Conservation (phyloP, 2,888 invertebrate genomes). For the Imbricaverruca yamaguchii region DNA sequence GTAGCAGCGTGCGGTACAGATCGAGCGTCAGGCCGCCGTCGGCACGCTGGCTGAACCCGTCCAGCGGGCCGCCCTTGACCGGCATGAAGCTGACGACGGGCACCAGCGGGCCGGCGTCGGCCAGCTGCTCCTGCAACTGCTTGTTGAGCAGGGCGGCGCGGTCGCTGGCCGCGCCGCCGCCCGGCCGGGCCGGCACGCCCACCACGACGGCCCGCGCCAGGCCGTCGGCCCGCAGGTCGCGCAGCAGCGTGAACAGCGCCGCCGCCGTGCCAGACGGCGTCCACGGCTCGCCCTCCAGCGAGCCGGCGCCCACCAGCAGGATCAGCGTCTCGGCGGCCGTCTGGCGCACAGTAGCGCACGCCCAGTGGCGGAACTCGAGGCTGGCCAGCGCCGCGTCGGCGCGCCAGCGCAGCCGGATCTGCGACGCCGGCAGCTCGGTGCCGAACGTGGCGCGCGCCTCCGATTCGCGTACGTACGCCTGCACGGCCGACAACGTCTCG, state of each 20-base stretch:
- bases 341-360: not conserved
- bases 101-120: not conserved
- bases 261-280: not conserved
- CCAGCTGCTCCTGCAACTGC: not conserved
- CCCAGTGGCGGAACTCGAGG: constrained; percentile 1
- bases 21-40: not conserved
- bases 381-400: not conserved
- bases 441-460: not conserved
- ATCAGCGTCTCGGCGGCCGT: not conserved
- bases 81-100: not conserved
- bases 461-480: not conserved
- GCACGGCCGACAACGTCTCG: constrained; percentile 5
- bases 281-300: not conserved
- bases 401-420: not conserved
- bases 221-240: constrained; percentile 2
- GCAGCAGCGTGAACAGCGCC: not conserved
- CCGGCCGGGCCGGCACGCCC: not conserved
- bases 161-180: not conserved
- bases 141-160: not conserved
- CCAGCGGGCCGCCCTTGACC: not conserved
- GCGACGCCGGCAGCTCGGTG: not conserved
- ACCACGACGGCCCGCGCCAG: constrained; percentile 3
- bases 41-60: not conserved
- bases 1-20: not conserved
- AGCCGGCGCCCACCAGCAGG: not conserved